Percentiles rank a stretch among this genome's conserved stretches.
These are phyloP conservation scores for Apogon hyalosoma DNA, from an alignment of 2,797 vertebrate genomes.

Conservation along the genomic window DNA sequence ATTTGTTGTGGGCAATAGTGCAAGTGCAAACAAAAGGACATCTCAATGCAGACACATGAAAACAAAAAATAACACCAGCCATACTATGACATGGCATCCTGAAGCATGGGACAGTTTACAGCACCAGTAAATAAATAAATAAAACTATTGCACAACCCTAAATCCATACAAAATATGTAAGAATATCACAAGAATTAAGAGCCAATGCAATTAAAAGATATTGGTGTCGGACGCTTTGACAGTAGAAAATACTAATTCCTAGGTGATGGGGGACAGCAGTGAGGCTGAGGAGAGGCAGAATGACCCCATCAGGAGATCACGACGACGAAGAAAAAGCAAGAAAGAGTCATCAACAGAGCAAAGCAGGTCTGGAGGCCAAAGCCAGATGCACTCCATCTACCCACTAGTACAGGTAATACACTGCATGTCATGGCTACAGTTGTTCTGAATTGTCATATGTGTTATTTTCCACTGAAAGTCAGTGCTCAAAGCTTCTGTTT, in stretches of 20 bases:
- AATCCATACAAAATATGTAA: too few species aligned
- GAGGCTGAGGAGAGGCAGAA: constrained; percentile 87
- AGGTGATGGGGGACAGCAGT: constrained; percentile 90
- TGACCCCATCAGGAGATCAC: constrained; percentile 82
- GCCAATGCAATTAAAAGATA: too few species aligned
- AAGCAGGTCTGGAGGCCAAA: constrained; percentile 69
- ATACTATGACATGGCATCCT: too few species aligned
- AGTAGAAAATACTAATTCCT: constrained; percentile 47
- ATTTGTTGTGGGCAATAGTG: too few species aligned
- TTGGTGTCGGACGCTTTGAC: too few species aligned
- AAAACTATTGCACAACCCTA: too few species aligned
- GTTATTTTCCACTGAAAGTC: constrained; percentile 56
- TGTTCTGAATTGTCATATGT: not conserved
- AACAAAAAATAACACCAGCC: too few species aligned
- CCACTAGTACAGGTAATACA: constrained; percentile 66
- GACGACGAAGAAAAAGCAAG: constrained; percentile 88
- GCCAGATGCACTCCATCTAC: constrained; percentile 60
- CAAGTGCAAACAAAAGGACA: too few species aligned
- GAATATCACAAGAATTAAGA: too few species aligned
- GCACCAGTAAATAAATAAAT: too few species aligned
- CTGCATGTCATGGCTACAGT: not conserved
- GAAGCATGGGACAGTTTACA: too few species aligned
- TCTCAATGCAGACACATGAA: too few species aligned
- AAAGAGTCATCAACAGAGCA: constrained; percentile 74
- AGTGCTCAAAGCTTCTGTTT: constrained; percentile 3